A percentile compares a stretch with the other conserved stretches of the same genome.
Evolutionary conservation across 2,888 invertebrate species (phyloP).

Genomic region (Cryptocheilus praepositus): DNA sequence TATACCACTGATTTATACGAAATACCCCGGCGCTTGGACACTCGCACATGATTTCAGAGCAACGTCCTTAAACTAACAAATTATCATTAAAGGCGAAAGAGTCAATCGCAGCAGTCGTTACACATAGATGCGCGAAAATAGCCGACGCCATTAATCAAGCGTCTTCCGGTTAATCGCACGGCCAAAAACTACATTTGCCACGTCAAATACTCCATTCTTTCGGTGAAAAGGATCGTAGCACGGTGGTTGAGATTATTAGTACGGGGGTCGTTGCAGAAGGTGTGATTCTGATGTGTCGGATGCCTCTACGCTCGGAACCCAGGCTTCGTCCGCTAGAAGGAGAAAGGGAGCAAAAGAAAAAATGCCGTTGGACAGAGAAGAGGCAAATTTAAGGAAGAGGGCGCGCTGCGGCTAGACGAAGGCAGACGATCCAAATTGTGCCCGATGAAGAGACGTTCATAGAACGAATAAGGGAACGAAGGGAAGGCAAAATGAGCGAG

Average conservation of each 20-base stretch:
- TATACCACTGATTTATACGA: no score
- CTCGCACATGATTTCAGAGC: no score
- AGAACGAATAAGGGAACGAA: slow-evolving; percentile 37
- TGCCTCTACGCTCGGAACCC: slow-evolving; percentile 57
- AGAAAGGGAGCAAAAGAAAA: slow-evolving; percentile 12
- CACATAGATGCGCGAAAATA: no score
- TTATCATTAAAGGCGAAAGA: no score
- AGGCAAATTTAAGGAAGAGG: no score
- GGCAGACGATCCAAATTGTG: slow-evolving; percentile 31
- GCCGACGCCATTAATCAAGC: no score
- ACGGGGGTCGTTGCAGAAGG: slow-evolving; percentile 69
- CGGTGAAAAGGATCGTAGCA: slow-evolving; percentile 50
- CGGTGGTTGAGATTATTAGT: slow-evolving; percentile 66
- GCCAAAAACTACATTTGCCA: no score
- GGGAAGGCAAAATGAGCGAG: slow-evolving; percentile 35
- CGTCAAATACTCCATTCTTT: slow-evolving; percentile 30
- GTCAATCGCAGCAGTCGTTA: no score
- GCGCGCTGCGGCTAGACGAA: slow-evolving; percentile 5
- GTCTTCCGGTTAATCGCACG: no score
- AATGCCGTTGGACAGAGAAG: slow-evolving; percentile 11
- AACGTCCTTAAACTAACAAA: no score
- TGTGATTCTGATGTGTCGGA: slow-evolving; percentile 73
- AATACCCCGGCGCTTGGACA: no score
- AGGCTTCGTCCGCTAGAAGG: slow-evolving; percentile 22
- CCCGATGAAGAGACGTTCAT: slow-evolving; percentile 26